Percentiles rank a stretch among this genome's conserved stretches.
Conservation (phyloP, 2,888 invertebrate species). For the Barypeithes pellucidus region DNA sequence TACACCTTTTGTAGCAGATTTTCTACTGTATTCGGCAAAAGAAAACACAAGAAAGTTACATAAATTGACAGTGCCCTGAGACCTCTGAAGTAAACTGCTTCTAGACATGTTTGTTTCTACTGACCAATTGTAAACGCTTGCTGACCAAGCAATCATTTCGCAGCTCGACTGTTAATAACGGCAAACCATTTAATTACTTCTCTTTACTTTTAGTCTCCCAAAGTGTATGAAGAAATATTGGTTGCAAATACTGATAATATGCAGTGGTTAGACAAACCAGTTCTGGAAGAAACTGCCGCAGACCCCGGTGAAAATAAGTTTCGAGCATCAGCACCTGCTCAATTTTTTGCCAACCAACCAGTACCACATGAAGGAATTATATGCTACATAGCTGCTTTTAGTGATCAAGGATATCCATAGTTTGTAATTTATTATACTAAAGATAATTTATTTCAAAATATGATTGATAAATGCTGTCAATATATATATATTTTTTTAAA, state of each 20-base stretch:
- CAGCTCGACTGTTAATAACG: no score
- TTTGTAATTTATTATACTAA: neutral
- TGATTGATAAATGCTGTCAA: neutral
- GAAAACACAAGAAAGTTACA: no score
- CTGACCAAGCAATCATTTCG: no score
- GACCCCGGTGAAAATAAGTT: slow-evolving; percentile 33
- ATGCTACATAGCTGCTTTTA: slow-evolving; percentile 61
- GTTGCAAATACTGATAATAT: slow-evolving; percentile 59
- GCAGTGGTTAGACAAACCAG: slow-evolving; percentile 52
- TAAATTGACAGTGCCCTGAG: no score
- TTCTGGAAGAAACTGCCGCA: slow-evolving; percentile 22
- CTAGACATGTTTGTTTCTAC: no score
- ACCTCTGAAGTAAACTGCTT: no score
- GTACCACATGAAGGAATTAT: slow-evolving; percentile 58
- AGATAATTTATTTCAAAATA: neutral
- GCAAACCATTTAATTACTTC: no score
- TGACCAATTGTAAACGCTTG: no score
- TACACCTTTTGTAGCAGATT: no score
- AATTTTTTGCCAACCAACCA: slow-evolving; percentile 58
- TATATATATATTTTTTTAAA: neutral
- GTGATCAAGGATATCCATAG: slow-evolving; percentile 55
- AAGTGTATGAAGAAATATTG: slow-evolving; percentile 59
- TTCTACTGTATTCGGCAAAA: no score
- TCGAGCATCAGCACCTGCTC: slow-evolving; percentile 55
- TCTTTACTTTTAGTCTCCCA: slow-evolving; percentile 53